A percentile compares a stretch with the other conserved stretches of the same genome.
Conservation (phyloP, 2,113 vertebrate species). For the Equus quagga region DNA sequence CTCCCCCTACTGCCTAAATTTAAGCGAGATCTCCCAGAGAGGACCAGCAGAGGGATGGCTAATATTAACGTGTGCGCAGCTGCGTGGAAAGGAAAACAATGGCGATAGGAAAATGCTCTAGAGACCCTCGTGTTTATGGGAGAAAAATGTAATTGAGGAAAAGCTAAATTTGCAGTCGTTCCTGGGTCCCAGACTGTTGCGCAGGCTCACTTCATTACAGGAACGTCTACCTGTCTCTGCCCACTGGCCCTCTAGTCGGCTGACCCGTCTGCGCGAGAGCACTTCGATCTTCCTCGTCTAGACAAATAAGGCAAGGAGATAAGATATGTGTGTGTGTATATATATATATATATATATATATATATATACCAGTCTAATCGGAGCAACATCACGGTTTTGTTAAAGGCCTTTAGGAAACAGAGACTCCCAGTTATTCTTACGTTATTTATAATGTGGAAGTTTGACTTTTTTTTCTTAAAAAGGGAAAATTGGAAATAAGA, state of each 20-base stretch:
- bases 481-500: background rate
- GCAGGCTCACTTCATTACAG: background rate
- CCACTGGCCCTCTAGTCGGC: background rate
- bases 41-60: background rate
- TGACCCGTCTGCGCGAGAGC: background rate
- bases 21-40: background rate
- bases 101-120: background rate
- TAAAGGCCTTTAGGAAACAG: constrained; percentile 16
- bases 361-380: background rate
- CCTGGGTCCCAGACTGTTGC: accelerated
- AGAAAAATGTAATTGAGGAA: background rate
- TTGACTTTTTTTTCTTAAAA: background rate
- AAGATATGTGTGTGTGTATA: background rate
- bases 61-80: background rate
- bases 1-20: background rate
- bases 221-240: background rate
- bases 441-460: background rate
- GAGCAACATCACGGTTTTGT: constrained; percentile 13
- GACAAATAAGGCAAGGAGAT: background rate
- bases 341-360: background rate
- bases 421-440: background rate
- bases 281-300: background rate
- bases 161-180: background rate
- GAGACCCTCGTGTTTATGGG: background rate
- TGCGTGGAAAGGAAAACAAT: background rate